Evolutionary conservation across 2,113 vertebrate genomes (phyloP), one percentile per base, ranked within the genome.

Genomic region (Canis aureus): DNA sequence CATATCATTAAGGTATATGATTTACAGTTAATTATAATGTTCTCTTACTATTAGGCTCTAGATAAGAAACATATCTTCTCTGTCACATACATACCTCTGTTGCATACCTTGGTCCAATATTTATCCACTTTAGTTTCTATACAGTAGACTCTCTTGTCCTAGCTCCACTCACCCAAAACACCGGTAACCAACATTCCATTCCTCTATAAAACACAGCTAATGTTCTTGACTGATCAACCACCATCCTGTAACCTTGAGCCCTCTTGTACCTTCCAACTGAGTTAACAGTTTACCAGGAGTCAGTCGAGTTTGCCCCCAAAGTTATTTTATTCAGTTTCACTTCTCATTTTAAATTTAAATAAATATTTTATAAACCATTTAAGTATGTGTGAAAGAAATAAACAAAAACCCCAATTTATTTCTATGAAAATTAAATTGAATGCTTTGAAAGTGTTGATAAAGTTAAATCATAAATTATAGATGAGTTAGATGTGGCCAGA

Each of bases 401-500:
- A 60, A 57, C 13, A 74, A 55, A 78, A 74, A 1, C 11, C 2
- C 6, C 19, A 81, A 57, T 19, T 32, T 86, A 7, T 78, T 94
- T 89, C 16, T 87, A 53, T 62, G 55, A 94, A 97, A 92, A 95
- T 92, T 32, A 79, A 97, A 83, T 5, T 32, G 55, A 84, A 97
- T 69, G 69, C 7, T 69, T 80, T 85, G 38, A 71, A 91, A 79
- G n/a, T 85, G 32, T 88, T 85, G 86, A 80, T 71, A 71, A 93
- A 59, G 60, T 91, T 93, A 80, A 83, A 51, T 53, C 20, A 81
- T 85, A 89, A 89, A 71, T 32, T 67, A 1, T 64, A 69, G 49
- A 85, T 81, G 29, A 95, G 76, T 80, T 84, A 69, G 16, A 16
- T 73, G 15, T 55, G 35, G 43, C 29, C 38, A 83, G 64, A 69